Evolutionary conservation across 92 coral and sea anemone genomes (phyloP), one percentile per base, ranked within the genome.

Genomic region (Epizoanthus scotinus): DNA sequence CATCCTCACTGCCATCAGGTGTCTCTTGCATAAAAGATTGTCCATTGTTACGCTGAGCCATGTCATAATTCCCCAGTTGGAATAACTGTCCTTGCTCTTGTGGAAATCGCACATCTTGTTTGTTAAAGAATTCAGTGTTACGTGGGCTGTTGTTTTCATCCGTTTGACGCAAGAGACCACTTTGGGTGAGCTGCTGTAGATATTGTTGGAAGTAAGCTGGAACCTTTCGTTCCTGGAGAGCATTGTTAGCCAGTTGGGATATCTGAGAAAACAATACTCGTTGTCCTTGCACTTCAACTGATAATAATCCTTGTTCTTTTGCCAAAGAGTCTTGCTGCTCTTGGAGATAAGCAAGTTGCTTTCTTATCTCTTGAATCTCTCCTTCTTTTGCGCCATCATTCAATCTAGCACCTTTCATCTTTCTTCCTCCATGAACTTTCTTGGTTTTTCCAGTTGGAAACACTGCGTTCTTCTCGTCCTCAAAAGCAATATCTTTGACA

Each of bases 241-340:
- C 69, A 38, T 36, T 60, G 29, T 59, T 75, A 20, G 63, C 68
- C 52, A 83, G 70, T 25, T 78, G 87, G 0, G 67, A 40, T 10
- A 83, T 84, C 27, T 83, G 75, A 59, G 59, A 70, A 62, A 77
- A 87, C 21, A 87, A 69, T 10, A 74, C 55, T 52, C 85, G 87
- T 20, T 87, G 87, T 55, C 78, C 70, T 6, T 69, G 74, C 34
- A 87, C 26, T 29, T 87, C 80, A 53, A 55, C 70, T 0, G 84
- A 70, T 38, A 87, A 50, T 24, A 69, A 71, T 4, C 75, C 59
- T 31, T 83, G 80, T 25, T 83, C 75, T 44, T 61, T 70, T 8
- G 64, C 69, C 34, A 87, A 54, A 61, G 28, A 55, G 6, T 60
- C 77, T 83, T 87, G 84, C 44, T 83, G 90, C 17, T 21, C 47